Evolutionary conservation across 2,113 vertebrate species (phyloP), one percentile per base, ranked within the genome.

Genomic region (Hydrolagus affinis): DNA sequence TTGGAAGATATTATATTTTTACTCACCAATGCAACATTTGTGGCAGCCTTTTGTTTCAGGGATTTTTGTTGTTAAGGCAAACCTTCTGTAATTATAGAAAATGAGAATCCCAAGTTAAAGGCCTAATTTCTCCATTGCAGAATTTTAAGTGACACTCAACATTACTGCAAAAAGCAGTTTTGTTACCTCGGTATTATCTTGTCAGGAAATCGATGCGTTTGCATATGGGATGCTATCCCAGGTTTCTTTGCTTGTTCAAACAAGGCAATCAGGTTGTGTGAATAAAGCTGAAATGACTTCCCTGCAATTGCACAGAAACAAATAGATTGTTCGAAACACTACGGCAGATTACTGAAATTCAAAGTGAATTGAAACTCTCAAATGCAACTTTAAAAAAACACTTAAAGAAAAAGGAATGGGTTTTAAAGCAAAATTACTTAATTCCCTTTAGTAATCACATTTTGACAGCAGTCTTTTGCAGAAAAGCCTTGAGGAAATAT

Each of bases 41-140:
- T 99, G 98, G 89, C 98, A 99, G 87, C 98, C 96, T 93, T 99
- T 99, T 87, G 98, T 99, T 89, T 99, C 98, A 0, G 97, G 97
- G 90, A 99, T 98, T 91, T 99, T 99, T 72, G 96, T 96, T 0
- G 97, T 98, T 91, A 99, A 91, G 89, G 97, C 95, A 85, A 99
- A 99, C 86, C 97, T 98, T 93, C 98, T 99, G 92, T 86, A 94
- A 93, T 90, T 32, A 90, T 74, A 60, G 32, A 69, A 71, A 23
- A 4, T 10, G 44, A 44, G 44, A 44, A 44, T 44, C 6, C 6
- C 44, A 44, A 44, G 44, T 44, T 44, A 44, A 44, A 44, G 2
- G 6, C 44, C 44, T 44, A 44, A 44, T 44, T 44, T 44, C 44
- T 44, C 44, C 57, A 60, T 21, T 62, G n/a, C 44, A 75, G 19